A percentile compares a stretch with the other conserved stretches of the same genome.
Evolutionary conservation across 2,888 invertebrate genomes (phyloP).

Genomic region (Agrypnus murinus): DNA sequence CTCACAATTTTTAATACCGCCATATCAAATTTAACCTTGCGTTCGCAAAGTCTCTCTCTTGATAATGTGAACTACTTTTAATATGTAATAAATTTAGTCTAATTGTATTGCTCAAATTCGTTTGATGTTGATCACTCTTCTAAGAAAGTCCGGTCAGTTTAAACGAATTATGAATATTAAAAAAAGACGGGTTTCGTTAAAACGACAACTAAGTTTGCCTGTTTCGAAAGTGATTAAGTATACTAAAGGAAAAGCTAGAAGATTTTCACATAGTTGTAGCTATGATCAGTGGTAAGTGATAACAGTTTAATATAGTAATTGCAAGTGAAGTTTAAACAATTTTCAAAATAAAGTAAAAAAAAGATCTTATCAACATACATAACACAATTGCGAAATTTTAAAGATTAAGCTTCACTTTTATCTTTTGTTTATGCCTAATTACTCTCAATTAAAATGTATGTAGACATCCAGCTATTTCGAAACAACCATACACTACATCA

Average conservation of each 20-base stretch:
- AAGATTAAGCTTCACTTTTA: too few relatives aligned
- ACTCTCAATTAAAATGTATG: too few relatives aligned
- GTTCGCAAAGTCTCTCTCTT: not conserved
- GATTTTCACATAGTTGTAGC: constrained; percentile 11
- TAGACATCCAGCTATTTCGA: too few relatives aligned
- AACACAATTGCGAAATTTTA: too few relatives aligned
- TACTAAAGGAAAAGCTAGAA: constrained; percentile 47
- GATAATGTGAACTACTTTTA: constrained; percentile 20
- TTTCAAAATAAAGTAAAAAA: too few relatives aligned
- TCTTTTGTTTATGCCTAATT: too few relatives aligned
- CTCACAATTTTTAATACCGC: not conserved
- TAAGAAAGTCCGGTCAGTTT: not conserved
- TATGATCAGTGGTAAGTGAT: too few relatives aligned
- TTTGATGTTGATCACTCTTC: not conserved
- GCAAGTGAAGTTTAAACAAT: too few relatives aligned
- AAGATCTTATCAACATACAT: too few relatives aligned
- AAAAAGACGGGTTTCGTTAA: constrained; percentile 24
- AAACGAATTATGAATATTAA: constrained; percentile 14
- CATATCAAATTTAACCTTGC: constrained; percentile 29
- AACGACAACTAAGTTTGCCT: constrained; percentile 61
- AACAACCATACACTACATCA: too few relatives aligned
- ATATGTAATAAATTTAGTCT: constrained; percentile 13
- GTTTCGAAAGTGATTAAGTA: constrained; percentile 56
- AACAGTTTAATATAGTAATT: too few relatives aligned
- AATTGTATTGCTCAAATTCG: not conserved